Evolutionary conservation across 2,888 invertebrate genomes (phyloP).

Genomic region (Brenthis ino): DNA sequence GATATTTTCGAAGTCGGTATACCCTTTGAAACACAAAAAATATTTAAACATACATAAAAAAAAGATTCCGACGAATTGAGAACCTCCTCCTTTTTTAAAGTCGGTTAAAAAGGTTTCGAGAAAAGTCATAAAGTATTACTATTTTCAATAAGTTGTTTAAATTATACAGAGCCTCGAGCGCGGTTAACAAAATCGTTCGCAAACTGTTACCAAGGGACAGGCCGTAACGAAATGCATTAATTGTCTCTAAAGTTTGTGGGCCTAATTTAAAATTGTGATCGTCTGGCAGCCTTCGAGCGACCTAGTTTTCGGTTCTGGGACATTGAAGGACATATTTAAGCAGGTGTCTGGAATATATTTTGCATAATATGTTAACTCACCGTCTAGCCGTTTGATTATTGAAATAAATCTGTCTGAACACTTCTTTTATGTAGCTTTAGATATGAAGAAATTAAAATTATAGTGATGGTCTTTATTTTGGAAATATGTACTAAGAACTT

Average conservation of each 20-base stretch:
- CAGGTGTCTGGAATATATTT: slow-evolving; percentile 70
- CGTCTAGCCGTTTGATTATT: slow-evolving; percentile 65
- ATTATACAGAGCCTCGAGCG: slow-evolving; percentile 1
- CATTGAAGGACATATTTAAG: slow-evolving; percentile 68
- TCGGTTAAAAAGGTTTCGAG: neutral
- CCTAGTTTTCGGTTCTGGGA: slow-evolving; percentile 73
- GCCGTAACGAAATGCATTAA: slow-evolving; percentile 43
- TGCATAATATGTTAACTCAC: slow-evolving; percentile 67
- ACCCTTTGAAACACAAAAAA: no score
- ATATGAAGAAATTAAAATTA: slow-evolving; percentile 19
- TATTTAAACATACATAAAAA: no score
- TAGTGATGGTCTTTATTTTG: neutral
- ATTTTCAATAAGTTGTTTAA: slow-evolving; percentile 13
- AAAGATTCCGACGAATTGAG: no score
- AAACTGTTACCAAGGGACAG: slow-evolving; percentile 40
- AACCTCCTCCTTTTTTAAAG: no score
- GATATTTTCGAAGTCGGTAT: no score
- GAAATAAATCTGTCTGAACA: slow-evolving; percentile 39
- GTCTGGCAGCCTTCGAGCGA: slow-evolving; percentile 73
- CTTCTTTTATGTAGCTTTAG: slow-evolving; percentile 12
- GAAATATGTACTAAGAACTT: neutral
- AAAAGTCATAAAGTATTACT: slow-evolving; percentile 1
- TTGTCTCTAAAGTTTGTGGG: slow-evolving; percentile 51
- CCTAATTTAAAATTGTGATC: slow-evolving; percentile 79
- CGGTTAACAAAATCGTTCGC: slow-evolving; percentile 42